phyloP scores from a whole-genome alignment of 2,888 invertebrate species.

The Cylloceria caligata region DNA sequence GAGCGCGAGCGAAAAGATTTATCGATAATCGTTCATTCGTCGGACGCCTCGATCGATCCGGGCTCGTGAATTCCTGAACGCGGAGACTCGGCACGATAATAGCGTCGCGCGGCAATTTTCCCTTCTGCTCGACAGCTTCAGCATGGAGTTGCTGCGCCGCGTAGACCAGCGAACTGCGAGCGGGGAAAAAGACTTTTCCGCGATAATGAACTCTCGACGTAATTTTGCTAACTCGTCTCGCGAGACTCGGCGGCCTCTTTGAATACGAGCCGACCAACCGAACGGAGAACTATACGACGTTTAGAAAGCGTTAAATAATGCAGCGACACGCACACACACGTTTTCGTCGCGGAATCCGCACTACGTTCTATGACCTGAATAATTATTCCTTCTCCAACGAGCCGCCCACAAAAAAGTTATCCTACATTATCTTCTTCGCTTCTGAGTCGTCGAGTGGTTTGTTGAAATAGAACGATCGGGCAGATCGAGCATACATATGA shows the following conservation, averaged over 20 bases:
- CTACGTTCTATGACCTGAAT: constrained; percentile 47
- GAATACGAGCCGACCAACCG: constrained; percentile 73
- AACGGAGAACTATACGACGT: constrained; percentile 69
- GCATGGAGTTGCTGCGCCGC: background rate
- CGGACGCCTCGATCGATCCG: constrained; percentile 50
- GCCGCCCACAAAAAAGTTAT: background rate
- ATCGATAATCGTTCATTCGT: constrained; percentile 59
- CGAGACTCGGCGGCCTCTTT: constrained; percentile 70
- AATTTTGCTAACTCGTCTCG: constrained; percentile 67
- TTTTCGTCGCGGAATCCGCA: constrained; percentile 45
- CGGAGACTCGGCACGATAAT: constrained; percentile 44
- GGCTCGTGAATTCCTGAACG: constrained; percentile 36
- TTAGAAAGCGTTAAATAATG: constrained; percentile 74
- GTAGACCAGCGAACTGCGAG: constrained; percentile 37
- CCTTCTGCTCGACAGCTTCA: constrained; percentile 7
- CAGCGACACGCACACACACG: constrained; percentile 59
- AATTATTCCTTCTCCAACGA: constrained; percentile 47
- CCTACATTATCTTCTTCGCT: background rate
- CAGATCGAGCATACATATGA: no score
- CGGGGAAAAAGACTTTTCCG: constrained; percentile 71
- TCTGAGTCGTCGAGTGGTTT: background rate
- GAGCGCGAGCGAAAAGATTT: constrained; percentile 54
- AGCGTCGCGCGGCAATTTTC: constrained; percentile 58
- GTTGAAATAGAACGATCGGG: background rate
- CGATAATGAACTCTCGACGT: constrained; percentile 75